Conservation (phyloP, 2,888 invertebrate genomes). For the Amphipyra tragopoginis region DNA sequence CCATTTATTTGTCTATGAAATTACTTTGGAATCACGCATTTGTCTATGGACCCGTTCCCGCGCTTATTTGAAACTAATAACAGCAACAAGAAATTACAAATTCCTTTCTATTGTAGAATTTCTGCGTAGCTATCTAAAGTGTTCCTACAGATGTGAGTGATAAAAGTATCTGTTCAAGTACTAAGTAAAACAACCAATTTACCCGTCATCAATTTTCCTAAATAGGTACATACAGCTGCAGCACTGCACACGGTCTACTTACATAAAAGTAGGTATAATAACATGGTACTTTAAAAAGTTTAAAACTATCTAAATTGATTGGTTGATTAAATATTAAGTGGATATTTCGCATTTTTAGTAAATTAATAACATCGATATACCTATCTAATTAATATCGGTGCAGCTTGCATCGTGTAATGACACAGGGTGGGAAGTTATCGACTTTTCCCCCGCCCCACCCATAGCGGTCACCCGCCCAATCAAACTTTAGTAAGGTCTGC, state of each 20-base stretch:
- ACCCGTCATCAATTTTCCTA: no score
- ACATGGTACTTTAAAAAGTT: not conserved
- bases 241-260: no score
- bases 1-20: constrained; percentile 16
- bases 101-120: no score
- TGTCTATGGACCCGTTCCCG: no score
- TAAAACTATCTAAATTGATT: not conserved
- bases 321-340: not conserved
- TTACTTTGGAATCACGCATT: no score
- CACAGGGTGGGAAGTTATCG: constrained; percentile 78
- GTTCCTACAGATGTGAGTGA: no score
- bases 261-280: not conserved
- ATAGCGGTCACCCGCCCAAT: constrained; percentile 78
- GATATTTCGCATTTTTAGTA: not conserved
- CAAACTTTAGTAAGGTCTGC: constrained; percentile 72
- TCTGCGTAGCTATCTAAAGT: no score
- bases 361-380: constrained; percentile 16
- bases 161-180: no score
- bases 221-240: no score
- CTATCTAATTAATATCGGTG: constrained; percentile 71
- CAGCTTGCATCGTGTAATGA: constrained; percentile 83
- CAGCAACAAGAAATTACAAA: no score
- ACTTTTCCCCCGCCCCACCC: constrained; percentile 80
- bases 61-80: no score
- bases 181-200: no score